Evolutionary conservation across 2,888 invertebrate species (phyloP), one percentile per base, ranked within the genome.

Genomic region (Euclidia mi): DNA sequence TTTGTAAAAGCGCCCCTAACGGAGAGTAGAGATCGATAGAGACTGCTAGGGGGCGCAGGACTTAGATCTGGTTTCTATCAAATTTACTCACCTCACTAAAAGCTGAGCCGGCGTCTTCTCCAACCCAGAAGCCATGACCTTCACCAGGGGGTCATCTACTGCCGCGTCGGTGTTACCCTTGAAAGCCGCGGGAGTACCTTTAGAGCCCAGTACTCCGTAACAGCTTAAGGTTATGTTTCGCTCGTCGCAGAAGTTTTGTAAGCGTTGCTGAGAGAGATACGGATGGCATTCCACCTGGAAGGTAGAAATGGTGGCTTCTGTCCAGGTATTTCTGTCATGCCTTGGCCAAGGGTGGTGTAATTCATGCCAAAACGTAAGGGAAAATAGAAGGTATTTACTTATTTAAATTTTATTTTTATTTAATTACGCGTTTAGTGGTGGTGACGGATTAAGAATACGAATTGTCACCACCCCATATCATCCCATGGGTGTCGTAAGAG

Each of bases 241-340:
- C 1, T 95, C 92, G 28, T 95, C 92, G 78, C 98, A 97, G 79
- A 95, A 97, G 0, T 95, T 95, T 3, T 96, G 95, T 1, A 98
- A 83, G 28, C 96, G 95, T 40, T 93, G 94, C 76, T 98, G 97
- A 1, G 91, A 95, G 29, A 98, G 90, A 83, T 97, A 97, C 0
- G 98, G 97, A 84, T 98, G 97, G 56, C 97, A 96, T 89, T 98
- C 98, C 62, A 97, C 94, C 96, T 97, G 85, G 2, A 68, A 65
- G 10, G 20, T 0, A 17, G 7, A 20, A 0, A 20, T 20, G 37
- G 2, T n/a, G n/a, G n/a, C n/a, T n/a, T n/a, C n/a, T n/a, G n/a
- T n/a, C n/a, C n/a, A n/a, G n/a, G n/a, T n/a, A n/a, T n/a, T n/a
- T n/a, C n/a, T n/a, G n/a, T n/a, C n/a, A n/a, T n/a, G n/a, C n/a